These are phyloP conservation scores for Cyprinella venusta DNA, from an alignment of 2,797 vertebrate genomes.

Conservation along the genomic window DNA sequence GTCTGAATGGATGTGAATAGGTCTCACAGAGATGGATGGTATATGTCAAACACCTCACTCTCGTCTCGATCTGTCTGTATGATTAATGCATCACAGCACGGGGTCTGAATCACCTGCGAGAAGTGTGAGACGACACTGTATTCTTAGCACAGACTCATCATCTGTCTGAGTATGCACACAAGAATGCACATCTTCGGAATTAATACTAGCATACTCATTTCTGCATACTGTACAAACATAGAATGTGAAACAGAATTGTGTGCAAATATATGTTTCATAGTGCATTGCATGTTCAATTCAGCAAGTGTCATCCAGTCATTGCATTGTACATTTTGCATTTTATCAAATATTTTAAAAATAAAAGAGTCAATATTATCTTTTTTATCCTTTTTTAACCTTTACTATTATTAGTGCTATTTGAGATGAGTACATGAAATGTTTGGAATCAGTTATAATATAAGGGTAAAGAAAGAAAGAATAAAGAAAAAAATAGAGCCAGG, in stretches of 20 bases:
- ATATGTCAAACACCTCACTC: conserved; percentile 43
- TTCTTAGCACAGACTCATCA: conserved; percentile 41
- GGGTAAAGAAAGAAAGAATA: neutral
- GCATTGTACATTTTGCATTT: neutral
- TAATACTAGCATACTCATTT: neutral
- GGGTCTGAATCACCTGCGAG: conserved; percentile 16
- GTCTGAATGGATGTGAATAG: conserved; percentile 44
- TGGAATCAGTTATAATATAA: neutral
- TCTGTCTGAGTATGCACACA: conserved; percentile 33
- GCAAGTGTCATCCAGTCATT: neutral
- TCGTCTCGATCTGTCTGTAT: conserved; percentile 40
- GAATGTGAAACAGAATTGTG: neutral
- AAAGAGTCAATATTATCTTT: neutral
- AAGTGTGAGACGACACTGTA: conserved; percentile 27
- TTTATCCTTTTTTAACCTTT: neutral
- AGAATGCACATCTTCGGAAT: conserved; percentile 7
- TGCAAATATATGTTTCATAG: neutral
- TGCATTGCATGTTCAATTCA: neutral
- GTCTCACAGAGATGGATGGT: conserved; percentile 55
- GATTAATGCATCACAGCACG: conserved; percentile 57
- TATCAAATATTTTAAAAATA: neutral
- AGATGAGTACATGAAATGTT: too few relatives aligned
- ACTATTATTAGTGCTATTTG: too few relatives aligned
- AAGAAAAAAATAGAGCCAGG: neutral
- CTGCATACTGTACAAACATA: neutral